Evolutionary conservation across 2,797 vertebrate genomes (phyloP), one percentile per base, ranked within the genome.

Genomic region (Chloroceryle inda): DNA sequence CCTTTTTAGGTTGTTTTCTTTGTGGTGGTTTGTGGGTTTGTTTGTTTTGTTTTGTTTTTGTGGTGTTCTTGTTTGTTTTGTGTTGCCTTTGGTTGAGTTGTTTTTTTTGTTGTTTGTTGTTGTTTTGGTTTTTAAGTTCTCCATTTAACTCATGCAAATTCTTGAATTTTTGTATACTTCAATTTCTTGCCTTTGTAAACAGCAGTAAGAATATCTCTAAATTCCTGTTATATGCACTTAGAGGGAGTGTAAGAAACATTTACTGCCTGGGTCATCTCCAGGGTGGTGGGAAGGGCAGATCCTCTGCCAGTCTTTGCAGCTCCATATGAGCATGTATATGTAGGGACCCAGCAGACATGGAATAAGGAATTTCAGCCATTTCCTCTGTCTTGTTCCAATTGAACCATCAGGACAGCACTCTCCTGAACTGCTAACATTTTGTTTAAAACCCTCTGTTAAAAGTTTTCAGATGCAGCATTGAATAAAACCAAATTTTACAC

Each of bases 321-420:
- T 58, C 56, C 1, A 1, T 6, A 15, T 8, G 21, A 40, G n/a
- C 35, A 3, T 3, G 9, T 9, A 20, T 7, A 0, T 9, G 27
- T 6, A 21, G 9, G 11, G 29, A 24, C 31, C 13, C 29, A 52
- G 31, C 26, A 33, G 35, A 8, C 7, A 17, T 2, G 3, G 9
- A 19, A 13, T 7, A 56, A 62, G 42, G 18, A 13, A 24, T 61
- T 27, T 19, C 18, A 56, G 10, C 8, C 3, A 2, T 59, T 63
- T 78, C 23, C 73, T 37, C 23, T 53, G 19, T 37, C 44, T n/a
- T 72, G 3, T 55, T 78, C 38, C 31, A 38, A 9, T 33, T 12
- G 52, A 37, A 26, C 22, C 45, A 24, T 26, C 22, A 63, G 38
- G 38, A 63, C 8, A 55, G 16, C 31, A 10, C 35, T 66, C 61